A percentile compares a stretch with the other conserved stretches of the same genome.
These are phyloP conservation scores for Apocrypta bakeri DNA, from an alignment of 1,140 invertebrate species.

Conservation along the genomic window DNA sequence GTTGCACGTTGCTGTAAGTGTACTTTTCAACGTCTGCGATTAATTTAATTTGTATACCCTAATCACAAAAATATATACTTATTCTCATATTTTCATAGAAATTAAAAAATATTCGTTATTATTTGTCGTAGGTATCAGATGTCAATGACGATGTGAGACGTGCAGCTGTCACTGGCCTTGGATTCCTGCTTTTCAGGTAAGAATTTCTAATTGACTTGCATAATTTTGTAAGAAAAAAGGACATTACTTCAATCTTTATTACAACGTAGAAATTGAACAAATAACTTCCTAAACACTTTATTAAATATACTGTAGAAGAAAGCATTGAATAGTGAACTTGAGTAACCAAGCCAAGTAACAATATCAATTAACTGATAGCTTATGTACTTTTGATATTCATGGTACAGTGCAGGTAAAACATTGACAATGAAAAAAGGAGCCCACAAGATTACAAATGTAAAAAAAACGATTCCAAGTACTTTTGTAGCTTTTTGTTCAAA, in stretches of 20 bases:
- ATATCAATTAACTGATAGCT: constrained; percentile 87
- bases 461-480: constrained; percentile 92
- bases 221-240: background rate
- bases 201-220: background rate
- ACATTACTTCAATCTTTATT: background rate
- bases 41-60: background rate
- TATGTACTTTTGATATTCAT: constrained; percentile 84
- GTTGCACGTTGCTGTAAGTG: constrained; percentile 93
- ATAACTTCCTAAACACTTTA: constrained; percentile 92
- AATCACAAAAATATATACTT: background rate
- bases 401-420: constrained; percentile 85
- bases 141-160: constrained; percentile 99
- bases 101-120: background rate
- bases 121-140: constrained; percentile 84
- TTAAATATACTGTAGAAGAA: constrained; percentile 97
- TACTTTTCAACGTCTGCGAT: background rate
- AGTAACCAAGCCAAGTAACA: constrained; percentile 93
- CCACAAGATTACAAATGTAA: constrained; percentile 95
- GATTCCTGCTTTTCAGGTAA: constrained; percentile 94
- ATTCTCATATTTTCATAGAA: background rate
- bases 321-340: constrained; percentile 94
- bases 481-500: background rate
- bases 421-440: constrained; percentile 95
- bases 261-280: constrained; percentile 90
- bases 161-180: constrained; percentile 97